A percentile compares a stretch with the other conserved stretches of the same genome.
phyloP scores from a whole-genome alignment of 2,113 vertebrate genomes.

The Sakesphorus luctuosus region DNA sequence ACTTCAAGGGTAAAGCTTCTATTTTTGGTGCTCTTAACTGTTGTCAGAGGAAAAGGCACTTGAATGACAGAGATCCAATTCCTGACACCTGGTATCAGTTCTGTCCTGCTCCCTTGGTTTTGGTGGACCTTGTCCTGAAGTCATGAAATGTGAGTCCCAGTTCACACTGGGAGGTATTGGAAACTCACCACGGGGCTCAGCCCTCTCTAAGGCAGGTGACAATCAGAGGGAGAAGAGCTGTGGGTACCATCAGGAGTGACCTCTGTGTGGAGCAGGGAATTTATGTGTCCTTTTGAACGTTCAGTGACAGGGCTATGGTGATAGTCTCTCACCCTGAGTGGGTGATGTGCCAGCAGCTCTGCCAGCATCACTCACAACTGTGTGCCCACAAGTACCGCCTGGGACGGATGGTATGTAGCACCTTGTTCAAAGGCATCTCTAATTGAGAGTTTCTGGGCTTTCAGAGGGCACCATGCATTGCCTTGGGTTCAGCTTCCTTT shows the following conservation, averaged over 20 bases:
- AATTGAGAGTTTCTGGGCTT: conserved; percentile 62
- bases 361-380: background rate
- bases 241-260: background rate
- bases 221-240: background rate
- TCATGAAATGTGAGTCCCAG: background rate
- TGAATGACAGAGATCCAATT: background rate
- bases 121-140: background rate
- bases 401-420: conserved; percentile 12
- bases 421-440: conserved; percentile 34
- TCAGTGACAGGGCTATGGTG: background rate
- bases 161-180: background rate
- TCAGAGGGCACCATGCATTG: background rate
- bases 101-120: background rate
- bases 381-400: background rate
- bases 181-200: background rate
- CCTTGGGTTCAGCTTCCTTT: conserved; percentile 42
- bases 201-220: background rate
- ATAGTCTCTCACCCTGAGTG: background rate
- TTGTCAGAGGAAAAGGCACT: background rate
- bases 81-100: background rate
- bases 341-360: background rate
- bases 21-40: background rate
- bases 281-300: background rate
- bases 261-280: background rate
- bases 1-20: background rate